Percentiles rank a stretch among this genome's conserved stretches.
Evolutionary conservation across 2,113 vertebrate species (phyloP).

Genomic region (Hydrolagus affinis): DNA sequence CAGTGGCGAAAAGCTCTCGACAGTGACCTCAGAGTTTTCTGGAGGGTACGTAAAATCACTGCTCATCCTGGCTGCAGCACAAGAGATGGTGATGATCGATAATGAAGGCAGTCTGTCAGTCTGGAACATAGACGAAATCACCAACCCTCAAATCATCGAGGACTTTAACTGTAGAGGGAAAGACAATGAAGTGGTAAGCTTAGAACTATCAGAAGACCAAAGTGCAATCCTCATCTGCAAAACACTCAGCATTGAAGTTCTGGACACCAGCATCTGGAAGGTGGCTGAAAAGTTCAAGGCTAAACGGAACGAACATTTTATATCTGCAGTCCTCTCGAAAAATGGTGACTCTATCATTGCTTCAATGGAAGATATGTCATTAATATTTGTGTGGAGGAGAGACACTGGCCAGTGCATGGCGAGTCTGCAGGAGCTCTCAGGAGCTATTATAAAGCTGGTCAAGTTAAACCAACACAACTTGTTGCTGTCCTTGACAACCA

Average conservation of each 20-base stretch:
- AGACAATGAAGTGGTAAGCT: slow-evolving; percentile 84
- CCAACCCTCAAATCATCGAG: slow-evolving; percentile 82
- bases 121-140: slow-evolving; percentile 89
- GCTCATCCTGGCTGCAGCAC: slow-evolving; percentile 78
- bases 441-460: slow-evolving; percentile 88
- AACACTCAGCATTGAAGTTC: slow-evolving; percentile 83
- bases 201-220: slow-evolving; percentile 93
- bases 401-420: slow-evolving; percentile 97
- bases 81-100: slow-evolving; percentile 96
- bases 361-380: slow-evolving; percentile 96
- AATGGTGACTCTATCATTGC: slow-evolving; percentile 93
- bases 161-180: slow-evolving; percentile 91
- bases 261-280: slow-evolving; percentile 88
- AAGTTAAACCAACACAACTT: slow-evolving; percentile 93
- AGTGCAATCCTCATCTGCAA: slow-evolving; percentile 93
- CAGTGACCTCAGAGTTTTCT: slow-evolving; percentile 90
- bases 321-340: slow-evolving; percentile 88
- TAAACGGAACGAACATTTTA: slow-evolving; percentile 83
- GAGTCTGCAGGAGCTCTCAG: slow-evolving; percentile 92
- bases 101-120: slow-evolving; percentile 90
- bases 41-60: slow-evolving; percentile 94
- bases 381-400: slow-evolving; percentile 94
- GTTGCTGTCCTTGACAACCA: slow-evolving; percentile 87
- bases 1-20: slow-evolving; percentile 88
- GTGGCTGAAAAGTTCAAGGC: slow-evolving; percentile 94